A percentile compares a stretch with the other conserved stretches of the same genome.
These are phyloP conservation scores for Tiliacea citrago DNA, from an alignment of 2,888 invertebrate species.

Conservation along the genomic window DNA sequence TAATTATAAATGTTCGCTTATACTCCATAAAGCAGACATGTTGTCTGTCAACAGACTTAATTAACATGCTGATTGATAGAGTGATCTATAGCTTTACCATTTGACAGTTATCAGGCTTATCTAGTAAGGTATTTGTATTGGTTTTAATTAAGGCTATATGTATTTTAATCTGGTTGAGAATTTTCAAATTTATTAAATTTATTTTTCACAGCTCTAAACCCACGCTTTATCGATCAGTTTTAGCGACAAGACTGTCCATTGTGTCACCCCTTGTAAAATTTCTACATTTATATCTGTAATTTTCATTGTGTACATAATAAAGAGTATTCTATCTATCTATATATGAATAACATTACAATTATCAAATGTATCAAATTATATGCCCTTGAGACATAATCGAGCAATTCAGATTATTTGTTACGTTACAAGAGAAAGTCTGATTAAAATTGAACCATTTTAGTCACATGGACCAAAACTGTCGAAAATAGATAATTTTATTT, in stretches of 20 bases:
- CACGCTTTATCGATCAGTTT: too few species aligned
- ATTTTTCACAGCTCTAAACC: background rate
- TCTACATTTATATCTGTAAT: too few species aligned
- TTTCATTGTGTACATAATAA: too few species aligned
- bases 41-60: constrained; percentile 29
- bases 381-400: background rate
- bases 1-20: constrained; percentile 32
- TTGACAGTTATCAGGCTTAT: constrained; percentile 26
- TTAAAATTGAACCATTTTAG: constrained; percentile 8
- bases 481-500: background rate
- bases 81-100: constrained; percentile 21
- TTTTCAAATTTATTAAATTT: background rate
- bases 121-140: constrained; percentile 4
- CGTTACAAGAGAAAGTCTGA: constrained; percentile 2
- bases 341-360: background rate
- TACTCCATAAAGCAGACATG: constrained; percentile 11
- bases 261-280: too few species aligned
- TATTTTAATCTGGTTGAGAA: background rate
- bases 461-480: background rate
- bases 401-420: background rate
- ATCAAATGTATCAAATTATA: background rate
- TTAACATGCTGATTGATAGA: constrained; percentile 26
- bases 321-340: too few species aligned
- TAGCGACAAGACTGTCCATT: too few species aligned
- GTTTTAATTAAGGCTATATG: constrained; percentile 8